These are phyloP conservation scores for Acanthurus leucopareius DNA, from an alignment of 2,797 vertebrate species.

Conservation along the genomic window DNA sequence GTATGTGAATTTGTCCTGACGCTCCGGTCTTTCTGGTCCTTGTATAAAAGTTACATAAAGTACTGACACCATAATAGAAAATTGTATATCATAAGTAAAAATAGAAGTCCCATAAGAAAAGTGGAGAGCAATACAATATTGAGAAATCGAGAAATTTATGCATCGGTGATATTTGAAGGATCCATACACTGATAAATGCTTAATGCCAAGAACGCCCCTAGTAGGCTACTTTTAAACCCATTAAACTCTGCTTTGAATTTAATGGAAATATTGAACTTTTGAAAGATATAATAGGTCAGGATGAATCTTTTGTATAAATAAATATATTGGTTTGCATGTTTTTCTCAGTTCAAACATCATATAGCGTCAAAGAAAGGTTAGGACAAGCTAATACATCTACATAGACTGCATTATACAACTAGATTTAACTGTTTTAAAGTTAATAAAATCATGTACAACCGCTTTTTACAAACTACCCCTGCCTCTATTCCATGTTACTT, in stretches of 20 bases:
- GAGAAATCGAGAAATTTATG: background rate
- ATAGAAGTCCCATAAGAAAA: background rate
- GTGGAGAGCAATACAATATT: background rate
- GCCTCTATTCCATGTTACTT: background rate
- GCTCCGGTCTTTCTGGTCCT: background rate
- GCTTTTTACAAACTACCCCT: background rate
- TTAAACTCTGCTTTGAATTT: background rate
- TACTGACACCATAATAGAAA: background rate
- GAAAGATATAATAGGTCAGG: too few species aligned
- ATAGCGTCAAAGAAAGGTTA: background rate
- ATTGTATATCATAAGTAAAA: background rate
- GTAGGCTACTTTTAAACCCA: background rate
- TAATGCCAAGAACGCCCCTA: background rate
- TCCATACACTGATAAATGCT: background rate
- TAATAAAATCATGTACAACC: background rate
- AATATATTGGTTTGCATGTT: background rate
- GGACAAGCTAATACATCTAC: background rate
- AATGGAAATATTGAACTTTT: background rate
- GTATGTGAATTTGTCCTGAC: slow-evolving; percentile 6
- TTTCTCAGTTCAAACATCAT: background rate
- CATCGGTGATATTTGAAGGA: background rate
- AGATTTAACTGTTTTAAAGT: background rate
- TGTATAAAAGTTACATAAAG: background rate
- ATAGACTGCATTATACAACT: background rate
- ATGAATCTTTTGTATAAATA: too few species aligned